phyloP scores from a whole-genome alignment of 2,797 vertebrate genomes.

The Ceryle rudis region DNA sequence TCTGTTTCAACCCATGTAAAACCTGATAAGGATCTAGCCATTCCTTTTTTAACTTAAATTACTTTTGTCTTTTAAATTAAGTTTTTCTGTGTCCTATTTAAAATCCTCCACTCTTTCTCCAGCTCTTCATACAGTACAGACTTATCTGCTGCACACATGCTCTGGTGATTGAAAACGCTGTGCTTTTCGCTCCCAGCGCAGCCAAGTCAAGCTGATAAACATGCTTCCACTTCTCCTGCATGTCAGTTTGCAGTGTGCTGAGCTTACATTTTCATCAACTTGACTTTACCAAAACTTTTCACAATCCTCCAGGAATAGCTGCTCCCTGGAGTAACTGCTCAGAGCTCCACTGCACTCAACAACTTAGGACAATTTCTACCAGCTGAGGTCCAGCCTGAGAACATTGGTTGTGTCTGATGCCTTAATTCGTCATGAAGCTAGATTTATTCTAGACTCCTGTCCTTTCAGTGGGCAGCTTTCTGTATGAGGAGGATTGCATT shows the following conservation, averaged over 20 bases:
- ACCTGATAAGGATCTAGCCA: neutral
- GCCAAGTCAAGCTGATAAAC: constrained; percentile 46
- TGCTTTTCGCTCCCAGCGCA: neutral
- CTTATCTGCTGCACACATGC: constrained; percentile 30
- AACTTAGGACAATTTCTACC: neutral
- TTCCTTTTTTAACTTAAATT: neutral
- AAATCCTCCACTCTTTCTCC: neutral
- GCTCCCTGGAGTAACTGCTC: neutral
- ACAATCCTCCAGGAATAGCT: neutral
- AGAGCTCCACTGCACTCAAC: neutral
- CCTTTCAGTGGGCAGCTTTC: neutral
- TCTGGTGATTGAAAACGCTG: neutral
- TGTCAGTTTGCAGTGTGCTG: neutral
- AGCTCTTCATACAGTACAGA: neutral
- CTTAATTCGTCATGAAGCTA: neutral
- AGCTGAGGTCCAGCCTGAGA: neutral
- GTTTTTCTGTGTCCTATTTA: neutral
- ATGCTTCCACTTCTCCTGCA: neutral
- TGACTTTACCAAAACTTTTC: constrained; percentile 36
- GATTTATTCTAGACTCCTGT: neutral
- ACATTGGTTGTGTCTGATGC: neutral
- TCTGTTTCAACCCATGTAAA: neutral
- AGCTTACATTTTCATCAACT: constrained; percentile 46
- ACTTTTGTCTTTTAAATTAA: constrained; percentile 7
- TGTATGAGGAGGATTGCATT: neutral